phyloP scores from a whole-genome alignment of 2,888 invertebrate genomes.

The Eumerus sabulonum region DNA sequence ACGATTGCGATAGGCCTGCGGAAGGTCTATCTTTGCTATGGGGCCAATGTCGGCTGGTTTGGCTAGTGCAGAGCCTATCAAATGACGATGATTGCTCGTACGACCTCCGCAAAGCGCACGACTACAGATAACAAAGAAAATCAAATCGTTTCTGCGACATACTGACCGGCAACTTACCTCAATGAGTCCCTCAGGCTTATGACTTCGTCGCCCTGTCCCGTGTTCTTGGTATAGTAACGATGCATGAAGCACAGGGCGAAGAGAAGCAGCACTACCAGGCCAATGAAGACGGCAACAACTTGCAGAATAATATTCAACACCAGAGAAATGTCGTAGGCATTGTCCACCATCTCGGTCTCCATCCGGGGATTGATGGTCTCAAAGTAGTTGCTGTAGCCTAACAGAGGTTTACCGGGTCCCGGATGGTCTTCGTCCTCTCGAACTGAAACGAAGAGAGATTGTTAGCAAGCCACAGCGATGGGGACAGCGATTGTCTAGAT shows the following conservation, averaged over 20 bases:
- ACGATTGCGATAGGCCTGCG: slow-evolving; percentile 88
- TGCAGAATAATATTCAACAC: slow-evolving; percentile 84
- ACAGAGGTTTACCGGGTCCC: slow-evolving; percentile 79
- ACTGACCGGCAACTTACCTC: slow-evolving; percentile 79
- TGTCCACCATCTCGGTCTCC: slow-evolving; percentile 76
- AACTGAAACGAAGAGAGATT: slow-evolving; percentile 70
- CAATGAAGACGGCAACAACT: slow-evolving; percentile 83
- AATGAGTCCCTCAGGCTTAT: slow-evolving; percentile 84
- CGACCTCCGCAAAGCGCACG: slow-evolving; percentile 78
- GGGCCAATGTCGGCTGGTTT: slow-evolving; percentile 91
- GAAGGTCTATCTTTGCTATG: slow-evolving; percentile 86
- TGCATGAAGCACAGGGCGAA: slow-evolving; percentile 84
- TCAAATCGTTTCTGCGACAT: background rate
- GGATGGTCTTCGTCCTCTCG: slow-evolving; percentile 72
- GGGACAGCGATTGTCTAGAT: slow-evolving; percentile 49
- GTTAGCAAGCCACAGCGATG: background rate
- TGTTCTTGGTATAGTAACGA: slow-evolving; percentile 83
- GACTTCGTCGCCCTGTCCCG: slow-evolving; percentile 84
- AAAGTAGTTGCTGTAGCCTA: slow-evolving; percentile 88
- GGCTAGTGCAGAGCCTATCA: slow-evolving; percentile 81
- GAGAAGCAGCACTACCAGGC: slow-evolving; percentile 83
- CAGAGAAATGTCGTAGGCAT: slow-evolving; percentile 77
- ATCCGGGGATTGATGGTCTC: slow-evolving; percentile 87
- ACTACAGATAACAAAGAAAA: slow-evolving; percentile 69
- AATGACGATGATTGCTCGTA: slow-evolving; percentile 82